These are phyloP conservation scores for Diarsia mendica DNA, from an alignment of 2,888 invertebrate species.

Conservation along the genomic window DNA sequence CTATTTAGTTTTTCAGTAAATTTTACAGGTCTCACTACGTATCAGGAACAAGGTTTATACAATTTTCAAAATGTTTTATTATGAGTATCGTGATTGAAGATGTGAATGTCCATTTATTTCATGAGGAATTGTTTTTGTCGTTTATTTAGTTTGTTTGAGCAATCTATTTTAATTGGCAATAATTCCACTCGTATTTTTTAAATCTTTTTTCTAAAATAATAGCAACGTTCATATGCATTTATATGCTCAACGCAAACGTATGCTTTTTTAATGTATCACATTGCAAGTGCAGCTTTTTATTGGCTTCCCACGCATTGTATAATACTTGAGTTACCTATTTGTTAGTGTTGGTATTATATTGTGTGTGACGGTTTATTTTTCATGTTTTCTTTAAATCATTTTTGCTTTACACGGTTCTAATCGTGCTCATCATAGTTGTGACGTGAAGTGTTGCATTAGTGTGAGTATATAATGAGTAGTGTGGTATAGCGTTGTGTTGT, in stretches of 20 bases:
- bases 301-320: conserved; percentile 70
- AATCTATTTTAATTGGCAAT: conserved; percentile 70
- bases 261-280: conserved; percentile 66
- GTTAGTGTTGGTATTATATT: conserved; percentile 32
- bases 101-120: conserved; percentile 79
- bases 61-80: conserved; percentile 77
- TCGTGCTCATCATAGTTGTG: conserved; percentile 29
- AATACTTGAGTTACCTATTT: conserved; percentile 49
- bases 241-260: conserved; percentile 44
- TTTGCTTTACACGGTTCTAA: conserved; percentile 20
- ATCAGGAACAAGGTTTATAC: conserved; percentile 89
- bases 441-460: conserved; percentile 38
- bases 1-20: conserved; percentile 89
- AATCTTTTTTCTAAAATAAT: conserved; percentile 55
- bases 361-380: conserved; percentile 30
- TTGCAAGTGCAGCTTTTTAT: conserved; percentile 73
- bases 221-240: conserved; percentile 49
- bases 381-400: conserved; percentile 12
- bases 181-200: conserved; percentile 49
- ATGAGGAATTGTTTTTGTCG: conserved; percentile 59
- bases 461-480: background rate
- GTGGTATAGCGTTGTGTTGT: conserved; percentile 13
- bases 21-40: conserved; percentile 89
- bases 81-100: conserved; percentile 79
- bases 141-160: conserved; percentile 67